A percentile compares a stretch with the other conserved stretches of the same genome.
Conservation (phyloP, 2,888 invertebrate genomes). For the Pheosia gnoma region DNA sequence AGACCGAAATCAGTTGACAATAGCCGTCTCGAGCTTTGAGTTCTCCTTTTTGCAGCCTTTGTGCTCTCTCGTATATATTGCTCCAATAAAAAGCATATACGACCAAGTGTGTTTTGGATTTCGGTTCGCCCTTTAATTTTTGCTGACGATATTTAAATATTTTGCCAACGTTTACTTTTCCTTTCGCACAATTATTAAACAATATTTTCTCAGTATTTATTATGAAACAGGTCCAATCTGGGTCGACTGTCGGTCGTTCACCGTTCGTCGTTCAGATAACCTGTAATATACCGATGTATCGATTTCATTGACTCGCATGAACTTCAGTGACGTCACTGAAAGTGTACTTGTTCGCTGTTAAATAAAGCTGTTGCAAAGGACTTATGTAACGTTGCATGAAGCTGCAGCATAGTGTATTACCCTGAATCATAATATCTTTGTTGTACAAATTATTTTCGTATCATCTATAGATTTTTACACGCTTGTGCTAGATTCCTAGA, state of each 20-base stretch:
- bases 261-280: conserved; percentile 40
- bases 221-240: conserved; percentile 36
- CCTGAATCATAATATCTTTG: not conserved
- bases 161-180: conserved; percentile 14
- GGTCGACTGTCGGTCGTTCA: conserved; percentile 49
- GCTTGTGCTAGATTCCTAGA: not conserved
- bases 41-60: not conserved
- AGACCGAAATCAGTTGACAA: not conserved
- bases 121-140: not conserved
- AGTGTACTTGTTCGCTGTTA: conserved; percentile 16
- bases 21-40: not conserved
- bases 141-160: not conserved
- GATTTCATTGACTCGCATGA: conserved; percentile 42
- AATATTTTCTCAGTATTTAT: conserved; percentile 27
- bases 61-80: not conserved
- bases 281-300: conserved; percentile 40
- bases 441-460: not conserved
- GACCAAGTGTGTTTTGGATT: not conserved
- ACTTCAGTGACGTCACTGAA: conserved; percentile 30
- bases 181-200: conserved; percentile 18
- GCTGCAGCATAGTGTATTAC: too few species aligned
- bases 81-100: not conserved
- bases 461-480: not conserved
- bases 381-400: not conserved
- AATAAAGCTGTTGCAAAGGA: conserved; percentile 4